Base-by-base conservation (phyloP, 2,888 invertebrate genomes). In the Disparrhopalites patrizii region DNA sequence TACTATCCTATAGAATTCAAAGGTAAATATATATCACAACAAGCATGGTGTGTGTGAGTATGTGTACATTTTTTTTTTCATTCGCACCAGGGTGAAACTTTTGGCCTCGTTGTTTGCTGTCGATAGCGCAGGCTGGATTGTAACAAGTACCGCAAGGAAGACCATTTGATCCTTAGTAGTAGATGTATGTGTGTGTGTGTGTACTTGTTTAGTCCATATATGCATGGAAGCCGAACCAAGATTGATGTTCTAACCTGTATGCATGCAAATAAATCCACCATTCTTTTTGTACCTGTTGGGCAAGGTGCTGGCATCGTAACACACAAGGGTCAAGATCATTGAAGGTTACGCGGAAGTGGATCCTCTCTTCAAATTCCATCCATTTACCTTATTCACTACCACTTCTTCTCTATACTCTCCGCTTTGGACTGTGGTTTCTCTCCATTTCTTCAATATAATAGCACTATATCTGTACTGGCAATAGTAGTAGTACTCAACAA, bases 261-360 rank as follows among this genome's bases (percentile, higher is more conserved):
- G 40, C 43, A 43, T 28, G 38, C 27, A 43, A 58, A 38, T 57
- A 36, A 58, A 36, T 15, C 38, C 33, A 8, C 25, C 23, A 58
- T 43, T 43, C 58, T 28, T 10, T 28, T 13, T 43, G 40, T 51
- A 55, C 66, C 66, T 62, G 62, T 66, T 66, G 65, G 40, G 61
- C 65, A 66, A 66, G 65, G 65, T 61, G 31, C 65, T 58, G 51
- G 65, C 30, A 64, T 52, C n/a, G 38, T 36, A 38, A 36, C 38
- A 56, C 4, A 50, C 62, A 63, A 61, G 68, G 73, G 71, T 70
- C 72, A 73, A 72, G 71, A 72, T 68, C 72, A 73, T 68, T 68
- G 73, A 73, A 73, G 72, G 71, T 71, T 69, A 72, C 66, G 52
- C 69, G 31, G 31, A 54, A 55, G 50, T 52, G 30, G 27, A 68